phyloP scores from a whole-genome alignment of 2,888 invertebrate genomes.

The Parthenolecanium corni region DNA sequence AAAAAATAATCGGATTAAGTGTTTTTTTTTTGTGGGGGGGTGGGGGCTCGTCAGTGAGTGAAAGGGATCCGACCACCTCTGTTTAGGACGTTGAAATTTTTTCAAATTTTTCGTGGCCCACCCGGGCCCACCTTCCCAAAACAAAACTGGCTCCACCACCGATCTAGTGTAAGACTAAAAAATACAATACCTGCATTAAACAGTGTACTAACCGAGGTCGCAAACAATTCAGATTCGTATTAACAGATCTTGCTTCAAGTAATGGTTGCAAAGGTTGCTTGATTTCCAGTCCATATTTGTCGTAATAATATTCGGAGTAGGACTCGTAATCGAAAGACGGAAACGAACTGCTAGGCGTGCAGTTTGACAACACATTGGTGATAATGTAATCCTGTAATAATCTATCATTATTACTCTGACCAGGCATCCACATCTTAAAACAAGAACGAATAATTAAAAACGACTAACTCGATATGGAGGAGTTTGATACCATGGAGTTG shows the following conservation, averaged over 20 bases:
- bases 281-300: constrained; percentile 59
- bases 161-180: too few relatives aligned
- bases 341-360: constrained; percentile 56
- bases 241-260: constrained; percentile 56
- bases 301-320: constrained; percentile 64
- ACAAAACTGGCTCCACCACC: too few relatives aligned
- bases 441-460: background rate
- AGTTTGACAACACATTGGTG: constrained; percentile 52
- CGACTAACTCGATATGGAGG: constrained; percentile 4
- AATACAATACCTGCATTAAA: too few relatives aligned
- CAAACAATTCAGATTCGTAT: constrained; percentile 42
- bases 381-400: constrained; percentile 50
- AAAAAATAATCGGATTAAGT: too few relatives aligned
- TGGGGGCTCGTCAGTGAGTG: too few relatives aligned
- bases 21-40: too few relatives aligned
- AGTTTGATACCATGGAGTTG: constrained; percentile 13
- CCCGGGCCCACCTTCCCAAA: too few relatives aligned
- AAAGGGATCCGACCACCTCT: too few relatives aligned
- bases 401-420: background rate
- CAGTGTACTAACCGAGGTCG: constrained; percentile 42
- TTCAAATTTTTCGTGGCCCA: too few relatives aligned
- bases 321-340: constrained; percentile 48
- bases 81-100: too few relatives aligned
- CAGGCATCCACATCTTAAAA: background rate
- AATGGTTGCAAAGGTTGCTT: constrained; percentile 58